Evolutionary conservation across 2,797 vertebrate genomes (phyloP).

Genomic region (Poeciliopsis gracilis): DNA sequence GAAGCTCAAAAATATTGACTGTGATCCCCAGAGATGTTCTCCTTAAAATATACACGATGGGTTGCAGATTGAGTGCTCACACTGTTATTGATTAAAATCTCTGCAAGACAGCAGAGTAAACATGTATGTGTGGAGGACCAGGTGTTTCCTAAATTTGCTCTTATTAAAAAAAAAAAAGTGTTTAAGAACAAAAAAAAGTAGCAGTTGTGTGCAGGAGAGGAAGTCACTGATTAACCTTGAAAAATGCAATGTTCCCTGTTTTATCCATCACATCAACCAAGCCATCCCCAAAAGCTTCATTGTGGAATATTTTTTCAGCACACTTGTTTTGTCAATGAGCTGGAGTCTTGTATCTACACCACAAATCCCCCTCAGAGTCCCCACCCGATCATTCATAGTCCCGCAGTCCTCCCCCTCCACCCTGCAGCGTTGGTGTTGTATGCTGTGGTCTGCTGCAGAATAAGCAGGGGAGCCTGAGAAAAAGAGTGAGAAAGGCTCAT

Average conservation of each 20-base stretch:
- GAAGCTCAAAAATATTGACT: constrained; percentile 1
- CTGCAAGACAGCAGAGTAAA: not conserved
- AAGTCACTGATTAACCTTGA: not conserved
- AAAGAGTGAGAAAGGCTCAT: constrained; percentile 55
- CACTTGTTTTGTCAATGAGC: not conserved
- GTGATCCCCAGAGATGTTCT: not conserved
- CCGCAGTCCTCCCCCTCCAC: constrained; percentile 48
- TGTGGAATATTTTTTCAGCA: constrained; percentile 1
- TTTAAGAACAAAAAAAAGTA: not conserved
- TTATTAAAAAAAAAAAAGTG: not conserved
- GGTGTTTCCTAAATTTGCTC: not conserved
- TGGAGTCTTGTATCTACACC: not conserved
- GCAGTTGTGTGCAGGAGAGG: not conserved
- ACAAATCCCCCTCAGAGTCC: not conserved
- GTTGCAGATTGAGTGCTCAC: constrained; percentile 6
- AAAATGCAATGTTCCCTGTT: not conserved
- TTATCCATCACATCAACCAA: not conserved
- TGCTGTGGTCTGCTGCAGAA: constrained; percentile 57
- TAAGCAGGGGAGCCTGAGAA: constrained; percentile 40
- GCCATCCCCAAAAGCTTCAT: not conserved
- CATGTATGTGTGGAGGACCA: not conserved
- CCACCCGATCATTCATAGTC: constrained; percentile 17
- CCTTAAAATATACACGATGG: not conserved
- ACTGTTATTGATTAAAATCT: not conserved
- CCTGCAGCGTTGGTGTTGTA: constrained; percentile 24